Conservation (phyloP, 2,113 vertebrate species). For the Atractosteus spatula region DNA sequence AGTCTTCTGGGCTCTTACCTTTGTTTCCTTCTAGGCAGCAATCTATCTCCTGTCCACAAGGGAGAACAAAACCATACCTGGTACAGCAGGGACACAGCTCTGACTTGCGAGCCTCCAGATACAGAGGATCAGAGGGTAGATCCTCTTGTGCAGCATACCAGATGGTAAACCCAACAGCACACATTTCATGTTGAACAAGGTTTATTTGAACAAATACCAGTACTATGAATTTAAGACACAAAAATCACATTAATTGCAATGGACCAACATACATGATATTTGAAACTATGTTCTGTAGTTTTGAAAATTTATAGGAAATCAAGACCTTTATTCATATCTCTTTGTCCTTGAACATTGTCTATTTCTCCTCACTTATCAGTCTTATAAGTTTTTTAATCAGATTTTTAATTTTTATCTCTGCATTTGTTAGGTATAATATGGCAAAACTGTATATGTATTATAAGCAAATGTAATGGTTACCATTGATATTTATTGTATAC, state of each 20-base stretch:
- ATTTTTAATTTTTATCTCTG: too few relatives aligned
- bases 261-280: background rate
- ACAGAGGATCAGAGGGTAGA: constrained; percentile 26
- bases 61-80: background rate
- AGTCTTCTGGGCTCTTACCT: background rate
- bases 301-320: too few relatives aligned
- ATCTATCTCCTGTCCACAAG: background rate
- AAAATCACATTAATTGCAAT: background rate
- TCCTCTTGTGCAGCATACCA: constrained; percentile 33
- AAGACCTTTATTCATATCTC: too few relatives aligned
- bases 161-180: constrained; percentile 40
- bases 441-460: background rate
- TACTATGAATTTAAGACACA: constrained; percentile 1
- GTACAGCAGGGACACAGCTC: background rate
- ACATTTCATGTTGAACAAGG: constrained; percentile 37
- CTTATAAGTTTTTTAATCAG: too few relatives aligned
- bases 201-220: constrained; percentile 15
- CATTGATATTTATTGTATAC: too few relatives aligned
- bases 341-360: too few relatives aligned
- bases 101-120: background rate
- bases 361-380: too few relatives aligned
- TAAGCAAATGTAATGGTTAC: too few relatives aligned
- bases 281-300: too few relatives aligned
- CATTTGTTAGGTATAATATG: background rate
- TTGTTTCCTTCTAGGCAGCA: background rate